Evolutionary conservation across 2,797 vertebrate genomes (phyloP), one percentile per base, ranked within the genome.

Genomic region (Sebastes variabilis): DNA sequence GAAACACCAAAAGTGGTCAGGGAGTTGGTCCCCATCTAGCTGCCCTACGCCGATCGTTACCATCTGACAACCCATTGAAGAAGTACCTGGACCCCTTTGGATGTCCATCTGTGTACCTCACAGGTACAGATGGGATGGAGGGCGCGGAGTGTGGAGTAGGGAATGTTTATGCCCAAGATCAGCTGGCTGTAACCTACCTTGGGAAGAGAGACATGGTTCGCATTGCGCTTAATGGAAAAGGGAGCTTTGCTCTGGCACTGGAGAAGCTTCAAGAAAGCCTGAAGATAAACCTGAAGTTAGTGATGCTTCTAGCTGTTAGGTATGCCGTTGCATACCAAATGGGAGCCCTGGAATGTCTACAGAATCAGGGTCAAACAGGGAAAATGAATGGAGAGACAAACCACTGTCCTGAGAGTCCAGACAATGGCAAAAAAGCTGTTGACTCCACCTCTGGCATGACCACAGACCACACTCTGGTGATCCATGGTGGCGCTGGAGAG

Each of bases 401-500:
- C 60, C 38, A 77, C 20, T 70, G 49, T 38, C 59, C 60, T 73
- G 76, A 78, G 12, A 80, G 18, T 38, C 60, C 30, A 54, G 59
- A 86, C 29, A 78, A 66, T 56, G 9, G 30, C 34, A 86, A 88
- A 62, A 38, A 13, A 13, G 27, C 66, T 55, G 52, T 3, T 64
- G 67, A 85, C 13, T 49, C 72, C 13, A 60, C 59, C 71, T 59
- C 66, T 34, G 66, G 64, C 30, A 76, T 25, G 75, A 90, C 79
- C 42, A 70, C 87, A 74, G 82, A 93, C 77, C 95, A 91, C 66
- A 94, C 90, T 38, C 69, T 96, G 61, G 56, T 96, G 34, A 96
- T 96, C 82, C 96, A 96, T 75, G 96, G 95, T 52, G 96, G 96
- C 7, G 96, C 95, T 68, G 96, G 96, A 34, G 96, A 96, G 42